Evolutionary conservation across 2,797 vertebrate genomes (phyloP), one percentile per base, ranked within the genome.

Genomic region (Ataeniobius toweri): DNA sequence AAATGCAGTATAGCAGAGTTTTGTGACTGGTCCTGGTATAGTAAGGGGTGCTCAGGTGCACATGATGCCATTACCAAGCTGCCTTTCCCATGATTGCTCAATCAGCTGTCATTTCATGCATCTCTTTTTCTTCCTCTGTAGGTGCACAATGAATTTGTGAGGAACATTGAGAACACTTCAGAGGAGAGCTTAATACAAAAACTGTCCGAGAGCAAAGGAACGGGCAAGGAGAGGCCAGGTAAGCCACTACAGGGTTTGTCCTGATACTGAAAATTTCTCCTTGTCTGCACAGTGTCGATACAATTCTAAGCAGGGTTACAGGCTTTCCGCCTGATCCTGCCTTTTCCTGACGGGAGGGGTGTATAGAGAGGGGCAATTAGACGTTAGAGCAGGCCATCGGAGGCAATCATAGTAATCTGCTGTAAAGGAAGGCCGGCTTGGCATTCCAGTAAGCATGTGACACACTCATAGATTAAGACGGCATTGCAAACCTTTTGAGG

Each of bases 141-240:
- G 98, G 97, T 99, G 22, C 98, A 99, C 3, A 96, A 96, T 82
- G 98, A 99, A 86, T 99, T 99, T 93, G 96, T 97, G 92, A 96
- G 97, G 92, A 99, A 99, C 92, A 96, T 98, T 82, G 94, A 98
- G 88, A 99, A 98, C 92, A 99, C 97, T 58, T 98, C 98, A n/a
- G 96, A 97, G 89, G 97, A 98, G 89, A 96, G 95, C 83, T 95
- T 99, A 88, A 95, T 99, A 94, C 96, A 98, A 89, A 99, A 98
- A 91, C 96, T 98, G 93, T 93, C 96, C 1, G 98, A 99, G 84
- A 96, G 95, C 92, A 99, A 99, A 96, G 97, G 98, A 91, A 99
- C 98, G 1, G 98, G 98, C 79, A 98, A 96, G 76, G 98, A 99
- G 90, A 96, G 97, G 94, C 98, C 98, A 93, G 98, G 98, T 99